A percentile compares a stretch with the other conserved stretches of the same genome.
Conservation (phyloP, 2,113 vertebrate genomes). For the Vombatus ursinus region DNA sequence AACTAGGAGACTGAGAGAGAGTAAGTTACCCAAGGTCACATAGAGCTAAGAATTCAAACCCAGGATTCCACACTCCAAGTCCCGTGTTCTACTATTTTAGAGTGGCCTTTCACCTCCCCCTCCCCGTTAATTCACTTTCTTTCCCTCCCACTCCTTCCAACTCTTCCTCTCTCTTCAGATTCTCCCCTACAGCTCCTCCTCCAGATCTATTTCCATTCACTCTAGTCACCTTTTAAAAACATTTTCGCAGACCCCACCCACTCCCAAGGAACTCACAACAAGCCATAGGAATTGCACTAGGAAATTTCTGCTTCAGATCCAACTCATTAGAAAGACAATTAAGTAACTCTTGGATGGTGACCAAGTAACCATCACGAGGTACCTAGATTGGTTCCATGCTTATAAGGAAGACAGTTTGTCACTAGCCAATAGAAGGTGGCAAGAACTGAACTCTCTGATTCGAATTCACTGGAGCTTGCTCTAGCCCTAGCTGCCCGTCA, state of each 20-base stretch:
- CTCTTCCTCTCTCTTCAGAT: not conserved
- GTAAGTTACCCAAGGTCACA: not conserved
- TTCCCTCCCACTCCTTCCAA: not conserved
- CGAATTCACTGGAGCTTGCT: not conserved
- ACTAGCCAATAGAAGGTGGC: constrained; percentile 22
- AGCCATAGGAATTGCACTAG: constrained; percentile 33
- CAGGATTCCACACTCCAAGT: not conserved
- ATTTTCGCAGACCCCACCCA: not conserved
- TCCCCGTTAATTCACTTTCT: not conserved
- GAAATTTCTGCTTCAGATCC: constrained; percentile 54
- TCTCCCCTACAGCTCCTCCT: not conserved
- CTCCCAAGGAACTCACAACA: not conserved
- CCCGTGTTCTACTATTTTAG: not conserved
- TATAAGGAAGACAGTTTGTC: not conserved
- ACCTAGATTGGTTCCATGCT: constrained; percentile 39
- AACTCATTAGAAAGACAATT: constrained; percentile 58
- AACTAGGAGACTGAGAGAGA: not conserved
- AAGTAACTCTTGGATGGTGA: constrained; percentile 61
- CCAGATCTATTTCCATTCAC: constrained; percentile 19
- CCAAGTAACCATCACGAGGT: constrained; percentile 52
- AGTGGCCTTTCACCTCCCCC: not conserved
- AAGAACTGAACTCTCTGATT: constrained; percentile 19
- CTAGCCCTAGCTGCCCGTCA: not conserved
- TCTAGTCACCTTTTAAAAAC: not conserved
- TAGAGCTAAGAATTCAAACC: not conserved